Base-by-base conservation (phyloP, 2,797 vertebrate species). In the Sebastes reedi region DNA sequence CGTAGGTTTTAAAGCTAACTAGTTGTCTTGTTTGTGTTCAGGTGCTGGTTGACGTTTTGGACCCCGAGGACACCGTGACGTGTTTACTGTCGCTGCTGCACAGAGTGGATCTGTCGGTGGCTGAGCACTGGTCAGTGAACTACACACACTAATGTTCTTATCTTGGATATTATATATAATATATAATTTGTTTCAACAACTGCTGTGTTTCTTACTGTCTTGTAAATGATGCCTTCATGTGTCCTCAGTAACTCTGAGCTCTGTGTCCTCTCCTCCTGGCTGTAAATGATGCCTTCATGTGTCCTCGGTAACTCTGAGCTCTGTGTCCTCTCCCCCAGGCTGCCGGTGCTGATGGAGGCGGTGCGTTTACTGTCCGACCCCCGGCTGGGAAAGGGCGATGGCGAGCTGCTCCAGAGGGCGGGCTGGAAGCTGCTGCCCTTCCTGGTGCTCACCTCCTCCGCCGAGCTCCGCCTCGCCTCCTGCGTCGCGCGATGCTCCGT, bases 401-500 rank as follows among this genome's bases (percentile, higher is more conserved):
- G 86, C 1, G 92, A 95, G 9, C 82, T 97, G 30, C 79, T 92
- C 22, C 91, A 92, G 78, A 92, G 88, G 54, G 84, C 91, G 4
- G 83, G 94, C 75, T 95, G 96, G 89, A 92, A 74, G n/a, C 91
- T 99, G 62, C 91, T 99, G 27, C 97, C 97, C 3, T 96, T 97
- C 79, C 93, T 98, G 93, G 87, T 97, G 8, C 56, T 97, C 82
- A 95, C 88, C 36, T 96, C 88, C 42, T 96, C 96, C 12, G 50
- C 95, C 2, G 95, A 96, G 50, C 91, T 91, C 68, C 94, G 91
- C 75, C 86, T 98, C 20, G 77, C 97, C 4, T 0, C 88, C 18
- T 94, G 90, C 79, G 68, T 99, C 2, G 96, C 96, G 79, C 92
- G 84, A 18, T 97, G 94, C 29, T 68, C 83, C 30, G 55, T 98